These are phyloP conservation scores for Tiliqua scincoides DNA, from an alignment of 2,113 vertebrate species.

Conservation along the genomic window DNA sequence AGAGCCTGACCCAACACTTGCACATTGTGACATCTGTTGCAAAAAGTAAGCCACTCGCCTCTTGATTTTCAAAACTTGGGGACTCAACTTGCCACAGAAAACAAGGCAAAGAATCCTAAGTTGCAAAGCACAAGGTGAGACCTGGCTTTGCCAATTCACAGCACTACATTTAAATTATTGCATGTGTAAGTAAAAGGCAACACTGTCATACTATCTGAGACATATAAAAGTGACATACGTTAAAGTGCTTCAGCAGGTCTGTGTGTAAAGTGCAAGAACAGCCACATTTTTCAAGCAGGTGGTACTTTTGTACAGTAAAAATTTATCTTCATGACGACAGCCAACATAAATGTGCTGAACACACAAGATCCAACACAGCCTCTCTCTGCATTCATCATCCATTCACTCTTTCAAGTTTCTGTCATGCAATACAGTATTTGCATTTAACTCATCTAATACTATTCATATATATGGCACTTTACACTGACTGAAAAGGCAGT, in stretches of 20 bases:
- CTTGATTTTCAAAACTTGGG: background rate
- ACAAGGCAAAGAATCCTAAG: background rate
- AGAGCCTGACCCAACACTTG: background rate
- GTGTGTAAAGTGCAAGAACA: too few species aligned
- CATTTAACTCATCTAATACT: too few species aligned
- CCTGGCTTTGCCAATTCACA: background rate
- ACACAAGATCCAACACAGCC: too few species aligned
- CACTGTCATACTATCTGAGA: background rate
- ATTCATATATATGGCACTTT: background rate
- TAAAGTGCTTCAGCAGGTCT: background rate
- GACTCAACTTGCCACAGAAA: background rate
- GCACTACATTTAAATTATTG: background rate
- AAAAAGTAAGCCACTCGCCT: fast-evolving
- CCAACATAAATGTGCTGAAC: background rate
- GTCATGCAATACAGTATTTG: too few species aligned
- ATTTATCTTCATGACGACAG: background rate
- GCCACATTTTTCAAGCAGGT: background rate
- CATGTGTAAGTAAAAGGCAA: too few species aligned
- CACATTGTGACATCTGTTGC: background rate
- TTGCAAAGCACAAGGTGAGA: background rate
- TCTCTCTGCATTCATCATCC: background rate
- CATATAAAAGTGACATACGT: background rate
- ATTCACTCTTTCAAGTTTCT: too few species aligned
- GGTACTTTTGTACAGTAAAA: background rate
- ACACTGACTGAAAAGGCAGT: background rate